phyloP scores from a whole-genome alignment of 2,797 vertebrate genomes.

The Hozukius guyotensis region DNA sequence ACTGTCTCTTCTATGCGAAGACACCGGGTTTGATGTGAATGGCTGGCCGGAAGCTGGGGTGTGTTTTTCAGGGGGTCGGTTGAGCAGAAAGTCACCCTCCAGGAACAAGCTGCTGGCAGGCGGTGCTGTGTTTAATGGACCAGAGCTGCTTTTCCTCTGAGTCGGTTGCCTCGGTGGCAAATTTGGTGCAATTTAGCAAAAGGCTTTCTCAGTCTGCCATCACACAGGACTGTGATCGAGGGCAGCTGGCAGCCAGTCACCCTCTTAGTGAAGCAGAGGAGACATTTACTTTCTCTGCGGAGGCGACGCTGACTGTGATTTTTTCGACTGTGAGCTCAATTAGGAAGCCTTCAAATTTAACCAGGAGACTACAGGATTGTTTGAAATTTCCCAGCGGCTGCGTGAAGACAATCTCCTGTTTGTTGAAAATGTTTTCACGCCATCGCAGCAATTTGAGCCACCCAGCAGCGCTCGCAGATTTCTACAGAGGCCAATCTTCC shows the following conservation, averaged over 20 bases:
- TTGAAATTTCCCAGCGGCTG: neutral
- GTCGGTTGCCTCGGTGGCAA: conserved; percentile 9
- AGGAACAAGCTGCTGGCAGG: conserved; percentile 9
- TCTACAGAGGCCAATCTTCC: neutral
- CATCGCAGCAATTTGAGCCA: neutral
- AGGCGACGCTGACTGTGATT: neutral
- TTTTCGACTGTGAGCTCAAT: conserved; percentile 8
- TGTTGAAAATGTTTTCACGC: neutral
- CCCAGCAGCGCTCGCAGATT: neutral
- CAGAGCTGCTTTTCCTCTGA: conserved; percentile 20
- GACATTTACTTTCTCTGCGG: neutral
- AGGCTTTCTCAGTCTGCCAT: conserved; percentile 12
- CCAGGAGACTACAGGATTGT: neutral
- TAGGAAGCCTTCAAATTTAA: neutral
- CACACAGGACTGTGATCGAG: conserved; percentile 27
- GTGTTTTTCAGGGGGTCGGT: neutral
- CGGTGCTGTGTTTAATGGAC: conserved; percentile 22
- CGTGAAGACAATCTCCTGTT: neutral
- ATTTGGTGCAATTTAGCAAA: conserved; percentile 43
- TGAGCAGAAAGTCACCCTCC: neutral
- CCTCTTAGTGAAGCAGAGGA: conserved; percentile 15
- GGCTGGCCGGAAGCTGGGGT: neutral
- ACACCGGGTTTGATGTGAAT: neutral
- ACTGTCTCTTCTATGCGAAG: neutral
- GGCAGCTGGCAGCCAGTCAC: conserved; percentile 27